Evolutionary conservation across 1,140 invertebrate species (phyloP).

Genomic region (Aphelenchoides avenae): DNA sequence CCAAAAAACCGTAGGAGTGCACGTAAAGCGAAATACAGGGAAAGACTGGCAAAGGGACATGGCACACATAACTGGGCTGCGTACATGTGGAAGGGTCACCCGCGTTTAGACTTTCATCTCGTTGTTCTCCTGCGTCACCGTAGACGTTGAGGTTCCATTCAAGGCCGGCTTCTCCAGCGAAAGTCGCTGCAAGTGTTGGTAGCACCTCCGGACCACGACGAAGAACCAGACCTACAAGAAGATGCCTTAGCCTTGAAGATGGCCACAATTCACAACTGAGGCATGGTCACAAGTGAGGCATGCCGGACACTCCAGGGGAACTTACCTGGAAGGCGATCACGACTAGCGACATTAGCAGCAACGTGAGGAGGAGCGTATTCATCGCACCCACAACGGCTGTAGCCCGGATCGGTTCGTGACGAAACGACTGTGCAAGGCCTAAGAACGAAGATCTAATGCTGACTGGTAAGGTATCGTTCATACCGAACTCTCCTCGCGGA

Average conservation of each 20-base stretch:
- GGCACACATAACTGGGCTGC: no score
- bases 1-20: no score
- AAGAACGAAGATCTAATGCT: constrained; percentile 2
- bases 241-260: no score
- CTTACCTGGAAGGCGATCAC: constrained; percentile 7
- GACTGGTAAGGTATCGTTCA: not conserved
- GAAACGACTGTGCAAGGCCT: constrained; percentile 16
- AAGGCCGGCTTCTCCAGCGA: constrained; percentile 9
- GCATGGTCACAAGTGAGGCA: not conserved
- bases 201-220: constrained; percentile 13
- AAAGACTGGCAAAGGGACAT: no score
- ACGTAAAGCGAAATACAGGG: no score
- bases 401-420: constrained; percentile 3
- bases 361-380: constrained; percentile 10
- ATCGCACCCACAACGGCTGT: constrained; percentile 10
- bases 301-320: not conserved
- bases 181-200: not conserved
- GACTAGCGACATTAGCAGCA: constrained; percentile 5
- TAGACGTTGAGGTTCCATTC: not conserved
- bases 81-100: no score
- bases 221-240: constrained; percentile 29
- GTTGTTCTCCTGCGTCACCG: no score
- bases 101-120: no score
- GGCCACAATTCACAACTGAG: no score
- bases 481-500: constrained; percentile 24